Evolutionary conservation across 2,113 vertebrate genomes (phyloP).

Genomic region (Pelecanoides urinatrix): DNA sequence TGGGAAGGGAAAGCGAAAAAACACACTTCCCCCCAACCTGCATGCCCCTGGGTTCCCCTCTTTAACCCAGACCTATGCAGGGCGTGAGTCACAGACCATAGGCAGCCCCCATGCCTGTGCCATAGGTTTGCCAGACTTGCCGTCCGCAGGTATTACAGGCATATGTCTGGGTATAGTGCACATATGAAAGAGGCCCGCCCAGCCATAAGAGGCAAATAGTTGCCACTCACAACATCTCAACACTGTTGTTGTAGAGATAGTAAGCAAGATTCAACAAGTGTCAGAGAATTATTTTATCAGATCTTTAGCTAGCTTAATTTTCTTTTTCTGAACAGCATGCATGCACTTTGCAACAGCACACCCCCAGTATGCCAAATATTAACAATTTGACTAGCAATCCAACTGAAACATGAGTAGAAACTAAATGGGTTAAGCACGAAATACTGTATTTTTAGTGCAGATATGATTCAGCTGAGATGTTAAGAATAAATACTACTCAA

Average conservation of each 20-base stretch:
- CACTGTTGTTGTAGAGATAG: background rate
- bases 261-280: background rate
- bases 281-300: background rate
- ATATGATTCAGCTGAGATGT: background rate
- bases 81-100: background rate
- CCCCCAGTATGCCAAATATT: background rate
- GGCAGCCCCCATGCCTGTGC: background rate
- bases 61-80: background rate
- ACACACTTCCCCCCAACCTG: rapidly evolving
- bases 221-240: background rate
- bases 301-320: background rate
- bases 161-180: background rate
- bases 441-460: background rate
- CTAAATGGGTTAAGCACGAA: background rate
- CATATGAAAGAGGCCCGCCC: background rate
- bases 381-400: background rate
- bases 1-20: background rate
- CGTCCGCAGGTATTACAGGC: rapidly evolving
- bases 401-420: background rate
- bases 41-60: background rate
- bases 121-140: background rate
- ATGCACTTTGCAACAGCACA: background rate
- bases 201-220: background rate
- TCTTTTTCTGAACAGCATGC: background rate
- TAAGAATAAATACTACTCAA: background rate